Percentiles rank a stretch among this genome's conserved stretches.
Conservation (phyloP, 2,113 vertebrate species). For the Muntiacus reevesi region DNA sequence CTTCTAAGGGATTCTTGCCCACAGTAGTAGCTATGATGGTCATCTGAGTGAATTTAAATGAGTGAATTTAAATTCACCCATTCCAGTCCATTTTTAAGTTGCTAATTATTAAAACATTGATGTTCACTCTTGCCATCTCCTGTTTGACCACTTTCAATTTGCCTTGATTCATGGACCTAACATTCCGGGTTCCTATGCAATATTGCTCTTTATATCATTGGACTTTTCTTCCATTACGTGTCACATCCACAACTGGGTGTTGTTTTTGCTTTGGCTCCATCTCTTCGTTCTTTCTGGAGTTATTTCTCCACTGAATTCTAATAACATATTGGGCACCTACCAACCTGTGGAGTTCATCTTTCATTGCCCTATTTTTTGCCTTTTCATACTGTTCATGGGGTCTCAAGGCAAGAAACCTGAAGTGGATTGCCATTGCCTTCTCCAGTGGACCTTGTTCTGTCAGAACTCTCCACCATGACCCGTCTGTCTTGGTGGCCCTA, state of each 20-base stretch:
- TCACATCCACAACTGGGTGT: neutral
- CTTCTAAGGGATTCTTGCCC: neutral
- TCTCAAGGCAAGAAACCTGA: neutral
- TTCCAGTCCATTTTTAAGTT: neutral
- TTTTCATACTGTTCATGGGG: neutral
- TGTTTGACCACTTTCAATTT: neutral
- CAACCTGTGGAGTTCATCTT: neutral
- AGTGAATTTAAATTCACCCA: neutral
- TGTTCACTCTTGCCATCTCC: neutral
- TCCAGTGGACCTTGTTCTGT: neutral
- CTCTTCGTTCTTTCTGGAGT: neutral
- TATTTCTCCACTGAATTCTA: neutral
- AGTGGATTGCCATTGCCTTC: neutral
- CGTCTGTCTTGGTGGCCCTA: fast-evolving
- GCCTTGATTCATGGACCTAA: neutral
- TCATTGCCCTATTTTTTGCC: neutral
- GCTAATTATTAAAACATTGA: fast-evolving
- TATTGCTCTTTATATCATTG: neutral
- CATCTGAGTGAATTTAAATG: neutral
- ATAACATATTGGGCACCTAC: neutral
- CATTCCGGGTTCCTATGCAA: neutral
- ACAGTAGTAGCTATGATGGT: neutral
- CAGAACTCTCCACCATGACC: neutral
- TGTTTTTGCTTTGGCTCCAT: neutral
- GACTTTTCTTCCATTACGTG: neutral